A percentile compares a stretch with the other conserved stretches of the same genome.
phyloP scores from a whole-genome alignment of 1,140 invertebrate species.

The Polypedilum vanderplanki region DNA sequence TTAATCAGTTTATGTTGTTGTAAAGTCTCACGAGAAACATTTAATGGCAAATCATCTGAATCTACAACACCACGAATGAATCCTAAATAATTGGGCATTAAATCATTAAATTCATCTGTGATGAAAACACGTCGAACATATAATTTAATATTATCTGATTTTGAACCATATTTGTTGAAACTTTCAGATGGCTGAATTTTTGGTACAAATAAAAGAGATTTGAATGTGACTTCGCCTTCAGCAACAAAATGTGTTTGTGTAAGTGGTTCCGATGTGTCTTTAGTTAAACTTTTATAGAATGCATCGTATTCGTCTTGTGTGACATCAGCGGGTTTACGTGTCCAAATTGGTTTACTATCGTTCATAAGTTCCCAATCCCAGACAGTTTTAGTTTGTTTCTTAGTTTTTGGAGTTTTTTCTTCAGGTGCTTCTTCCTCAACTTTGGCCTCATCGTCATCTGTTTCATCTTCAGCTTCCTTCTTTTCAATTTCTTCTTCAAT shows the following conservation, averaged over 20 bases:
- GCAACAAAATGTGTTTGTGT: slow-evolving; percentile 93
- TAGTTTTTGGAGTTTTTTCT: slow-evolving; percentile 82
- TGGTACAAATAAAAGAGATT: slow-evolving; percentile 90
- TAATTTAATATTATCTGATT: slow-evolving; percentile 90
- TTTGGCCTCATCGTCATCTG: slow-evolving; percentile 55
- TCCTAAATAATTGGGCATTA: slow-evolving; percentile 96
- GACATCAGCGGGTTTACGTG: slow-evolving; percentile 81
- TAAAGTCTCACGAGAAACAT: slow-evolving; percentile 95
- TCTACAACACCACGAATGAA: slow-evolving; percentile 97
- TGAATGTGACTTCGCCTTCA: slow-evolving; percentile 98
- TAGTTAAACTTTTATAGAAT: slow-evolving; percentile 92
- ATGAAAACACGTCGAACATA: slow-evolving; percentile 98
- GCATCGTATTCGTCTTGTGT: slow-evolving; percentile 82
- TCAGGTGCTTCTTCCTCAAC: slow-evolving; percentile 61
- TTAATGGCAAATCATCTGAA: slow-evolving; percentile 97
- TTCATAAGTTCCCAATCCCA: slow-evolving; percentile 99
- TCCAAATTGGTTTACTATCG: slow-evolving; percentile 96
- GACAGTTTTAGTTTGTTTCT: slow-evolving; percentile 90
- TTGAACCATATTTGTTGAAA: slow-evolving; percentile 92
- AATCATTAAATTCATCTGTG: slow-evolving; percentile 98
- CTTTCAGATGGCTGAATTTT: slow-evolving; percentile 81
- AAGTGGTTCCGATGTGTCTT: slow-evolving; percentile 80
- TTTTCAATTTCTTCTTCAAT: slow-evolving; percentile 48
- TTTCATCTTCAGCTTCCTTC: slow-evolving; percentile 45
- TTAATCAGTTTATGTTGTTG: slow-evolving; percentile 99